phyloP scores from a whole-genome alignment of 1,140 invertebrate genomes.

The Pseudoatta argentina region DNA sequence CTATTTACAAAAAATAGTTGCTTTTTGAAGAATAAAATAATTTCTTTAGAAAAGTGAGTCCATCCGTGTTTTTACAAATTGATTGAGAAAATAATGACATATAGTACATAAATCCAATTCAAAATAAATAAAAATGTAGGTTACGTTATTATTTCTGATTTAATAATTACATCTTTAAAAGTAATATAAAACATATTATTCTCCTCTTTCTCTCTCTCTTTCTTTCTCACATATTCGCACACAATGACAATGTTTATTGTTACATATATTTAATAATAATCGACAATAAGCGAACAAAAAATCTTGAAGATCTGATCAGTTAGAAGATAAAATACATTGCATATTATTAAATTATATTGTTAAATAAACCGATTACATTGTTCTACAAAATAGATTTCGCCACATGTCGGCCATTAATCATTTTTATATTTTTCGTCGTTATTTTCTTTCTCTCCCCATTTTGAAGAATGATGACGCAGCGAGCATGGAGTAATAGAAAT shows the following conservation, averaged over 20 bases:
- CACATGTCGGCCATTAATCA: slow-evolving; percentile 36
- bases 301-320: not conserved
- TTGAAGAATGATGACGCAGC: slow-evolving; percentile 21
- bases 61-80: slow-evolving; percentile 1
- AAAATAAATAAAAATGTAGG: not conserved
- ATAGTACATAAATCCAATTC: not conserved
- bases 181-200: not conserved
- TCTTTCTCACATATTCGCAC: not conserved
- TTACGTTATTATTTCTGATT: not conserved
- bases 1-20: not conserved
- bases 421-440: slow-evolving; percentile 47
- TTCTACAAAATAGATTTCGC: slow-evolving; percentile 27
- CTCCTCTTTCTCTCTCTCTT: not conserved
- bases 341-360: slow-evolving; percentile 3
- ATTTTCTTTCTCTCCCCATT: slow-evolving; percentile 29
- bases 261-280: not conserved
- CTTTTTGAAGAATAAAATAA: slow-evolving; percentile 19
- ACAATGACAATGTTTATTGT: not conserved
- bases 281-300: not conserved
- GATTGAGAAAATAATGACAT: slow-evolving; percentile 16
- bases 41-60: not conserved
- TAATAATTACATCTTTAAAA: slow-evolving; percentile 6
- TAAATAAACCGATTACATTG: slow-evolving; percentile 28
- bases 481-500: slow-evolving; percentile 37
- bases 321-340: not conserved